phyloP scores from a whole-genome alignment of 1,140 invertebrate genomes.

The Pygmarrhopalites habei region DNA sequence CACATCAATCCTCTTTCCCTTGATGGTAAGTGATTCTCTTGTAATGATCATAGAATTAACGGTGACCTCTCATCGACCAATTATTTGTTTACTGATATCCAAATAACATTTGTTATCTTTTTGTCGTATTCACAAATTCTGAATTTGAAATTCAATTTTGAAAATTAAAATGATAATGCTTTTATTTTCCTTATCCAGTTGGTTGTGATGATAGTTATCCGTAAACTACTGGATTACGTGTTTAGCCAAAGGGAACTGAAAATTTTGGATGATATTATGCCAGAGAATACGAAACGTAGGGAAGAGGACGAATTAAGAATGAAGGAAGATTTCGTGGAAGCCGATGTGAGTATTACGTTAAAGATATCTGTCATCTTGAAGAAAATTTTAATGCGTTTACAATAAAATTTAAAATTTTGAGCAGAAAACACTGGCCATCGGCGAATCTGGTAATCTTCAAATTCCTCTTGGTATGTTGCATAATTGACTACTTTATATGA shows the following conservation, averaged over 20 bases:
- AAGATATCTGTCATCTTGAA: too few species aligned
- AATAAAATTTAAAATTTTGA: too few species aligned
- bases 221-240: slow-evolving; percentile 83
- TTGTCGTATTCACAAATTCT: slow-evolving; percentile 85
- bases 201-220: slow-evolving; percentile 93
- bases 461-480: too few species aligned
- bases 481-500: too few species aligned
- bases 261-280: slow-evolving; percentile 95
- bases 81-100: slow-evolving; percentile 20
- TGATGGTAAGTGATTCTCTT: too few species aligned
- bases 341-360: too few species aligned
- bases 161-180: too few species aligned
- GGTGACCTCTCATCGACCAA: not conserved
- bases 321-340: too few species aligned
- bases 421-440: slow-evolving; percentile 35
- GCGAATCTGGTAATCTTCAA: slow-evolving; percentile 61
- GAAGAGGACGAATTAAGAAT: slow-evolving; percentile 62
- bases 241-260: slow-evolving; percentile 91
- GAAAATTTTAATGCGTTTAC: too few species aligned
- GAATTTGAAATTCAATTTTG: slow-evolving; percentile 85
- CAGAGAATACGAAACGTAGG: slow-evolving; percentile 77
- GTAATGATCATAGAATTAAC: not conserved
- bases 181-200: too few species aligned
- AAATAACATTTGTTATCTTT: slow-evolving; percentile 83
- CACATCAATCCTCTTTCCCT: slow-evolving; percentile 94